These are phyloP conservation scores for Drosophila kurseongensis DNA, from an alignment of 1,140 invertebrate genomes.

Conservation along the genomic window DNA sequence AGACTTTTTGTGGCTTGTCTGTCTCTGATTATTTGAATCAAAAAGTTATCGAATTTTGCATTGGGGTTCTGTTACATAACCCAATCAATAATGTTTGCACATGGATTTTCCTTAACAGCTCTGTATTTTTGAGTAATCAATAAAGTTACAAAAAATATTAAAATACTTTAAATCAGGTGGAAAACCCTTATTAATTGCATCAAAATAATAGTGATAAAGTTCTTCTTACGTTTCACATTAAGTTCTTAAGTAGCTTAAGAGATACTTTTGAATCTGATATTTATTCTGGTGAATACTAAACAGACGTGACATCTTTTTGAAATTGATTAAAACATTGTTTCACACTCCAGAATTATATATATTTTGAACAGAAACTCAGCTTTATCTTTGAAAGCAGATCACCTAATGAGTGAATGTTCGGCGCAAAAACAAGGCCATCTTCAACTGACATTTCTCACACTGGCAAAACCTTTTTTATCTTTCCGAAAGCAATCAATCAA, in stretches of 20 bases:
- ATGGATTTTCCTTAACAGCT: too few relatives aligned
- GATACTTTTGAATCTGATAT: neutral
- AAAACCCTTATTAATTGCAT: too few relatives aligned
- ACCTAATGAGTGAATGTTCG: neutral
- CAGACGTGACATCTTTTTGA: neutral
- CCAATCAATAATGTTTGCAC: too few relatives aligned
- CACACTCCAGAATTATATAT: neutral
- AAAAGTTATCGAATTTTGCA: neutral
- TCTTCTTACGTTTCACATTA: neutral
- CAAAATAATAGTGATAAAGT: too few relatives aligned
- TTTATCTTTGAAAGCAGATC: neutral
- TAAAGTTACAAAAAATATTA: too few relatives aligned
- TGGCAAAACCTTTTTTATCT: slow-evolving; percentile 13
- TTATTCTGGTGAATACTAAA: neutral
- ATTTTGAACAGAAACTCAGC: neutral
- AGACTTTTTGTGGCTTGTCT: neutral
- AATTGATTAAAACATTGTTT: neutral
- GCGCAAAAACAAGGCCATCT: slow-evolving; percentile 14
- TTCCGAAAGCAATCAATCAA: slow-evolving; percentile 30
- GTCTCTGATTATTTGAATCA: neutral
- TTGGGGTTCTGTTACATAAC: neutral
- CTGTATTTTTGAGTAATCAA: too few relatives aligned
- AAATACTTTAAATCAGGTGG: too few relatives aligned
- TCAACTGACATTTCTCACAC: slow-evolving; percentile 16
- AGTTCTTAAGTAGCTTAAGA: neutral